Evolutionary conservation across 2,888 invertebrate species (phyloP), one percentile per base, ranked within the genome.

Genomic region (Lasioglossum villosulum): DNA sequence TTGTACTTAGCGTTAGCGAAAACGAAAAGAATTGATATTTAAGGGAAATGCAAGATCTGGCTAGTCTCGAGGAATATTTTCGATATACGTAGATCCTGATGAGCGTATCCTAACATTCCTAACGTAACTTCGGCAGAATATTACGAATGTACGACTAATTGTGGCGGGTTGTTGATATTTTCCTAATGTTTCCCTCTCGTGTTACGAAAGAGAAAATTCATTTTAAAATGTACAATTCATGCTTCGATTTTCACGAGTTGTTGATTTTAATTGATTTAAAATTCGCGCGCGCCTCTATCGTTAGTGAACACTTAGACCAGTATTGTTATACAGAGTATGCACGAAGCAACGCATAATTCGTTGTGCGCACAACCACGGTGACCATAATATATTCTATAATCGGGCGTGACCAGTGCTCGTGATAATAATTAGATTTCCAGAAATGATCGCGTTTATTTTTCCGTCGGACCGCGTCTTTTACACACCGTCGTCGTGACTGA

Each of bases 131-230:
- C 52, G 52, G 27, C 52, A 23, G 37, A 77, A 83, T 48, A 42
- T 19, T 39, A 59, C 2, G 37, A 71, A 56, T 5, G 68, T 23
- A 14, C 14, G 75, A 74, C 68, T 68, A 77, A 56, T 77, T 52
- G 63, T 72, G 83, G 75, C 76, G 45, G 45, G 76, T 82, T 77
- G 80, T 82, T 34, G 74, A 87, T 88, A 89, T 90, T 90, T 89
- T 90, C 85, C 90, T 90, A 88, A 87, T 82, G 83, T 88, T 87
- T 83, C 83, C 87, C 85, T 88, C 85, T 77, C 78, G 48, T 73
- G 56, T 81, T 90, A 78, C 63, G 30, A 6, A 12, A 16, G 74
- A 81, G 75, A 42, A 66, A 70, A 34, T 23, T 19, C 73, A 77
- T 78, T 80, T 77, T 78, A 45, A 86, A 84, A 75, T 89, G 85